Base-by-base conservation (phyloP, 2,797 vertebrate species). In the Sebastes kiyomatsui region DNA sequence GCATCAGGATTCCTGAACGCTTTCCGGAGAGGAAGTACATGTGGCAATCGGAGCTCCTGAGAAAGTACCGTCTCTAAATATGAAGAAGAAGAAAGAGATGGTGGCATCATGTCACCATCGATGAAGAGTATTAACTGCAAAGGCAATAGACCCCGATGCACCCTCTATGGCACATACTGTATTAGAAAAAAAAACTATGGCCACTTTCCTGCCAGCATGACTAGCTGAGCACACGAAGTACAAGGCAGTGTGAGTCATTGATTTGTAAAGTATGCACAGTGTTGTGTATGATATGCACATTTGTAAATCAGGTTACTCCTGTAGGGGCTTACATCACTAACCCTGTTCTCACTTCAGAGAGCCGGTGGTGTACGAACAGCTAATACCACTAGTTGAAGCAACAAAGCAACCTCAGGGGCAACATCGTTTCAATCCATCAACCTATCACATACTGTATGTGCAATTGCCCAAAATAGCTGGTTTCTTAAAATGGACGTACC, bases 21-120 rank as follows among this genome's bases (percentile, higher is more conserved):
- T 99, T 99, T 92, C 98, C 98, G 0, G 97, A 99, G 90, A 97
- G 97, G 90, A 99, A 99, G 86, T 96, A 98, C 80, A 97, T 97
- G 88, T 99, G 98, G 98, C 98, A 99, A 87, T 98, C 97, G 0
- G 98, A 99, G 93, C 98, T 99, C 62, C 95, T 99, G 88, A 94
- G 97, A 85, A 99, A 99, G 87, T 98, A 99, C 79, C 97, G 95
- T 86, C 97, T 99, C 83, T 99, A 96, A 96, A 73, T 11, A 56
- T 58, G 73, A 69, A 32, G 33, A 30, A 42, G 58, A 77, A 54
- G 59, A 75, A 62, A 61, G 25, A 66, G 76, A 59, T 72, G 66
- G 27, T 62, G 66, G 73, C 66, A 66, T 87, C 72, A 68, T 30
- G 66, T 75, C 60, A 76, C 76, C 67, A 58, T 72, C 72, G 56